phyloP scores from a whole-genome alignment of 1,140 invertebrate genomes.

The Pachypeltis micranthus region DNA sequence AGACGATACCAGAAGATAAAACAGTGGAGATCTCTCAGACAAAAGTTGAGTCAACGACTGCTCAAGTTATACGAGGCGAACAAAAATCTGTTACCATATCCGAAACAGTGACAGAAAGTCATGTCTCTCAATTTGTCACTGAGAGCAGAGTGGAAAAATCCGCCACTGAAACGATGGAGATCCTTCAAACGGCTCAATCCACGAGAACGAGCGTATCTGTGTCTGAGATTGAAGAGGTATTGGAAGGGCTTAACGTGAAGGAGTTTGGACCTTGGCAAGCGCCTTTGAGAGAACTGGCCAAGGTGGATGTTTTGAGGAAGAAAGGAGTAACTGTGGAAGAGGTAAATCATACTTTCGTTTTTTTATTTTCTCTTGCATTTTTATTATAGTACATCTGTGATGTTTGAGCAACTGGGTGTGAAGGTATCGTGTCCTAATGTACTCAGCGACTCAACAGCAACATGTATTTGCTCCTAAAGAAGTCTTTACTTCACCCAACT shows the following conservation, averaged over 20 bases:
- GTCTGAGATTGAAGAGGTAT: constrained; percentile 57
- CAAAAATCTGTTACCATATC: constrained; percentile 20
- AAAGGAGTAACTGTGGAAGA: constrained; percentile 62
- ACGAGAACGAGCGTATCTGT: constrained; percentile 41
- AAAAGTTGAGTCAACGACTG: constrained; percentile 8
- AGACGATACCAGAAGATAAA: constrained; percentile 34
- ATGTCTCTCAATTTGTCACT: constrained; percentile 22
- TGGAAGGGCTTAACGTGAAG: constrained; percentile 56
- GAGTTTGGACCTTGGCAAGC: constrained; percentile 67
- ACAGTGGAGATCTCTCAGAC: constrained; percentile 16
- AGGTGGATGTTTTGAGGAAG: constrained; percentile 60
- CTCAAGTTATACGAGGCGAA: not conserved
- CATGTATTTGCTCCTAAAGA: no score
- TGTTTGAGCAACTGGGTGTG: no score
- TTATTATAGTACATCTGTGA: no score
- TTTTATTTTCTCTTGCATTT: no score
- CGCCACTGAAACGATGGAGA: constrained; percentile 31
- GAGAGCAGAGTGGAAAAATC: constrained; percentile 18
- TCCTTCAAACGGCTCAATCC: constrained; percentile 36
- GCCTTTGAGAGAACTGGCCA: constrained; percentile 64
- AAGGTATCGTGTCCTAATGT: no score
- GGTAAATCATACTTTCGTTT: constrained; percentile 53
- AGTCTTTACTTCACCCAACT: no score
- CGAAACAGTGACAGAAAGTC: constrained; percentile 18
- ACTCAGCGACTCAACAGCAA: no score